Conservation (phyloP, 2,113 vertebrate genomes). For the Semnornis frantzii region DNA sequence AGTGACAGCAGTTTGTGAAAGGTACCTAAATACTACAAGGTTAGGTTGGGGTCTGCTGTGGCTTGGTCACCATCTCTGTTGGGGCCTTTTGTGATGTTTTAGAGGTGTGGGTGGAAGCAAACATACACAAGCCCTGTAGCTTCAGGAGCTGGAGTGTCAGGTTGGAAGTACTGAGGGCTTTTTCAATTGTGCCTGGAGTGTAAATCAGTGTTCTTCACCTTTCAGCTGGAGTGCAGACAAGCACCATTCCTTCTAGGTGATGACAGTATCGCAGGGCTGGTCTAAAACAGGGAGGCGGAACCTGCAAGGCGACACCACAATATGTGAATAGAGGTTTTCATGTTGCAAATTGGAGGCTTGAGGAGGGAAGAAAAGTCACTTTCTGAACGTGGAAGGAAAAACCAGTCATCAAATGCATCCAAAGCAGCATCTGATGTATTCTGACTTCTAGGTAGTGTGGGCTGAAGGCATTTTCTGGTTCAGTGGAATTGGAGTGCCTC, state of each 20-base stretch:
- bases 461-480: neutral
- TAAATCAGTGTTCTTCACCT: neutral
- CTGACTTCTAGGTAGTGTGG: neutral
- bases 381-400: neutral
- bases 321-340: neutral
- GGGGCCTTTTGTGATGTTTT: neutral
- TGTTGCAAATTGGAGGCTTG: neutral
- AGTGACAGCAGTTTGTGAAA: neutral
- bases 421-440: neutral
- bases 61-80: neutral
- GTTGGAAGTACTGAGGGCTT: neutral
- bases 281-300: neutral
- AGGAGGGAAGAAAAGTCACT: neutral
- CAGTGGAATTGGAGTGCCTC: fast-evolving
- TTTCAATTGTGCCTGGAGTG: neutral
- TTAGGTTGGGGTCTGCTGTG: neutral
- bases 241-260: neutral
- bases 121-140: neutral
- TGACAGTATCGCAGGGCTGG: neutral
- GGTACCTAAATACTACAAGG: neutral
- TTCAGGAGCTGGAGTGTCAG: neutral
- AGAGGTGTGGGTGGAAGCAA: neutral
- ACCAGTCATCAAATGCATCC: neutral
- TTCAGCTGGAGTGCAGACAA: neutral
- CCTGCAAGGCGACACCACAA: neutral